These are phyloP conservation scores for Oncopodura yosiiana DNA, from an alignment of 1,140 invertebrate genomes.

Conservation along the genomic window DNA sequence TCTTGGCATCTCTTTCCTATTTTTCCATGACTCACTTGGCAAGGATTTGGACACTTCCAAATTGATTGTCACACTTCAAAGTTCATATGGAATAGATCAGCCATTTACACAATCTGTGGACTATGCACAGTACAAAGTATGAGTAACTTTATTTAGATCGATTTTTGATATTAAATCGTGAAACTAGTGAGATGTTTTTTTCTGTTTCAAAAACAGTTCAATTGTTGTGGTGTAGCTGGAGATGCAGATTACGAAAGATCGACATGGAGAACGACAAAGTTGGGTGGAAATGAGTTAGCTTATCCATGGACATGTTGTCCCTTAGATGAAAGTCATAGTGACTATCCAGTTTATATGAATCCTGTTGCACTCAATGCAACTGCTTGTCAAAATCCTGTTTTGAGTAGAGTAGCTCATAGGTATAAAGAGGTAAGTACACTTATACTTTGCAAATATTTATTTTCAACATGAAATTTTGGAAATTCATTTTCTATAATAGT, in stretches of 20 bases:
- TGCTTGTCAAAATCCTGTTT: constrained; percentile 56
- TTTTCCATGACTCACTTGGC: constrained; percentile 67
- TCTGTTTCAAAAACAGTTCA: constrained; percentile 48
- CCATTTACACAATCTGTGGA: constrained; percentile 71
- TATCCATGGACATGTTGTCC: constrained; percentile 69
- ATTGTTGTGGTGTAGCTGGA: constrained; percentile 71
- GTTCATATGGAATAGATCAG: constrained; percentile 60
- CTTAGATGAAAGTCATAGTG: constrained; percentile 49
- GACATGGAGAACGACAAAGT: constrained; percentile 62
- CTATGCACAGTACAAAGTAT: constrained; percentile 56
- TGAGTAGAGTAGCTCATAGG: constrained; percentile 51
- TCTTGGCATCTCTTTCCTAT: constrained; percentile 58
- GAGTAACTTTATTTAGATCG: constrained; percentile 1
- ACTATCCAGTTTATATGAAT: constrained; percentile 55
- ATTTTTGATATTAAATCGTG: constrained; percentile 16
- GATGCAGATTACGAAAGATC: constrained; percentile 72
- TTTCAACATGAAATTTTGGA: too few relatives aligned
- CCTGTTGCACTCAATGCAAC: constrained; percentile 60
- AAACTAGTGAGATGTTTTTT: not conserved
- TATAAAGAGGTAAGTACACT: constrained; percentile 49
- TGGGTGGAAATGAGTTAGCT: constrained; percentile 56
- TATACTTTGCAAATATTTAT: too few relatives aligned
- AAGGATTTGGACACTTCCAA: constrained; percentile 55
- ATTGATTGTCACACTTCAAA: constrained; percentile 58
- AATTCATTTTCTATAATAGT: too few relatives aligned